Evolutionary conservation across 1,140 invertebrate genomes (phyloP).

Genomic region (Drosophila auraria): DNA sequence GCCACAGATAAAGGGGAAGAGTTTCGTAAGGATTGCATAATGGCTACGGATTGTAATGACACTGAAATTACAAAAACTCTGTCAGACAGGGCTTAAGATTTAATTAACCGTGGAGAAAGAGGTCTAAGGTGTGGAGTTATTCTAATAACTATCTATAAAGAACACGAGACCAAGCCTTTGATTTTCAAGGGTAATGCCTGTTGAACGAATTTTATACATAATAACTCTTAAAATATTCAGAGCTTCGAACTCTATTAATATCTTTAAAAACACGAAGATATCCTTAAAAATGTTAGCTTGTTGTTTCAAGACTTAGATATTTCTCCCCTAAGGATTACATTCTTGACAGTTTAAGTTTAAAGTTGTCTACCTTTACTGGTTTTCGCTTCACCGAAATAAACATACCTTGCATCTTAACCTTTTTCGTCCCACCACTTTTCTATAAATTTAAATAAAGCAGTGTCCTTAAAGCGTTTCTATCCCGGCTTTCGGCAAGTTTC

Average conservation of each 20-base stretch:
- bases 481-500: slow-evolving; percentile 44
- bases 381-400: neutral
- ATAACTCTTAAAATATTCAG: neutral
- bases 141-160: neutral
- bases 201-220: neutral
- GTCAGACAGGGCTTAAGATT: neutral
- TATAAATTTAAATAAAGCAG: slow-evolving; percentile 21
- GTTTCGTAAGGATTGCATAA: slow-evolving; percentile 25
- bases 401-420: neutral
- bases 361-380: neutral
- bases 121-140: neutral
- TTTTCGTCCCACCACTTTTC: neutral
- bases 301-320: too few relatives aligned
- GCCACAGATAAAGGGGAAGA: slow-evolving; percentile 22
- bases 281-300: too few relatives aligned
- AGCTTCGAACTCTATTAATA: too few relatives aligned
- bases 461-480: slow-evolving; percentile 26
- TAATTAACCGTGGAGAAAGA: neutral
- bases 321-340: too few relatives aligned
- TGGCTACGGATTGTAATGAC: slow-evolving; percentile 4
- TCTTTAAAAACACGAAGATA: neutral
- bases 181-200: neutral
- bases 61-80: neutral
- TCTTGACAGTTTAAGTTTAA: neutral
- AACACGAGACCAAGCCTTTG: too few relatives aligned